Percentiles rank a stretch among this genome's conserved stretches.
Evolutionary conservation across 2,888 invertebrate species (phyloP).

Genomic region (Leucoptera coffeella): DNA sequence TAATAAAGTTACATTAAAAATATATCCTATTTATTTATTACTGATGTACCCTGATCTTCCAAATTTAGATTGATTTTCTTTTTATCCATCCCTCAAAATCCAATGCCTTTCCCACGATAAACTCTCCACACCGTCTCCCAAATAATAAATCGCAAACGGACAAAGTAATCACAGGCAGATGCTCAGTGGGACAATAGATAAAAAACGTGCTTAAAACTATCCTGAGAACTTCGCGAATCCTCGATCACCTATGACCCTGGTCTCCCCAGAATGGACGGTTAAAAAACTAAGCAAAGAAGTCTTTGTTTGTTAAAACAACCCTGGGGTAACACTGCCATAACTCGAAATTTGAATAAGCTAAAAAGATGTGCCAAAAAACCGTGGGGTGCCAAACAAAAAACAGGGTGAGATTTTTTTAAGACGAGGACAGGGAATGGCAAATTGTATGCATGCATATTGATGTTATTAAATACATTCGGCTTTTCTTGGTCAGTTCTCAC

Average conservation of each 20-base stretch:
- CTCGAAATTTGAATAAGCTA: conserved; percentile 38
- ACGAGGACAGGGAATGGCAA: conserved; percentile 18
- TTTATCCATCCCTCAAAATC: too few relatives aligned
- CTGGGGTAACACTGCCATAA: conserved; percentile 31
- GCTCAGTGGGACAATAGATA: conserved; percentile 17
- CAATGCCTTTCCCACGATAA: too few relatives aligned
- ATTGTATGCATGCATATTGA: conserved; percentile 22
- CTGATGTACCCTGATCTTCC: too few relatives aligned
- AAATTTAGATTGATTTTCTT: too few relatives aligned
- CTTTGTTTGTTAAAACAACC: conserved; percentile 38
- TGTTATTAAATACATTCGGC: conserved; percentile 15
- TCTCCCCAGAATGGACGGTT: conserved; percentile 31
- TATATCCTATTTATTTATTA: too few relatives aligned
- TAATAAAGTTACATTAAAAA: too few relatives aligned
- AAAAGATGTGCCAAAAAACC: conserved; percentile 17
- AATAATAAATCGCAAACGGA: conserved; percentile 10
- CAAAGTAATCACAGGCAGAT: too few relatives aligned
- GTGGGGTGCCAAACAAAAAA: conserved; percentile 37
- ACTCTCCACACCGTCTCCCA: too few relatives aligned
- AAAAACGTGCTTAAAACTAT: conserved; percentile 19
- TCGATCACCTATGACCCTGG: conserved; percentile 44
- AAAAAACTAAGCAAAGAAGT: conserved; percentile 36
- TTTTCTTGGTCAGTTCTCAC: conserved; percentile 41
- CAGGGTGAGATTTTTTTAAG: conserved; percentile 32
- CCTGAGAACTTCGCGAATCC: conserved; percentile 34